A percentile compares a stretch with the other conserved stretches of the same genome.
These are phyloP conservation scores for Triops cancriformis DNA, from an alignment of 1,140 invertebrate genomes.

Conservation along the genomic window DNA sequence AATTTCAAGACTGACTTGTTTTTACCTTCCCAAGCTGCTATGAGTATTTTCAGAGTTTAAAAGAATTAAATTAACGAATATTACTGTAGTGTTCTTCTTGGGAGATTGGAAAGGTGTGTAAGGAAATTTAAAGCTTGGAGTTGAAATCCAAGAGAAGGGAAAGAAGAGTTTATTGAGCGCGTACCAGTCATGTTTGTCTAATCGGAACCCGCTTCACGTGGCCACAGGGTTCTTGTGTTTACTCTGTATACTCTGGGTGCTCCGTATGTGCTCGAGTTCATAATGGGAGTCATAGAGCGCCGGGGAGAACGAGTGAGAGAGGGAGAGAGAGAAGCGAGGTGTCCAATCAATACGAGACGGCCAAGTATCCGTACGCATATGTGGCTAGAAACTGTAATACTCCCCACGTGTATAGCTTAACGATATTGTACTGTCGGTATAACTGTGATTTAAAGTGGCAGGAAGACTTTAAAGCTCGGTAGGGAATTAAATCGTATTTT, in stretches of 20 bases:
- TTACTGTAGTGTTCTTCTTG: not conserved
- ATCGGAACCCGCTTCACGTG: not conserved
- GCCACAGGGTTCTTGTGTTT: not conserved
- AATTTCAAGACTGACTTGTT: no score
- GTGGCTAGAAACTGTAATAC: not conserved
- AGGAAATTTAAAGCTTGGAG: not conserved
- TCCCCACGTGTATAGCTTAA: no score
- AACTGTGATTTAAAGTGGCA: no score
- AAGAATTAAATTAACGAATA: no score
- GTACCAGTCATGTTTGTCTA: not conserved
- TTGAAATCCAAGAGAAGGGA: no score
- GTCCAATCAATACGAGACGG: slow-evolving; percentile 2
- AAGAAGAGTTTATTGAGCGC: not conserved
- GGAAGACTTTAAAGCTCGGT: no score
- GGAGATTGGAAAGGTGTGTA: not conserved
- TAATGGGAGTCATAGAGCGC: not conserved
- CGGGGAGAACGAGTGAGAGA: no score
- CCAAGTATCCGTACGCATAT: not conserved
- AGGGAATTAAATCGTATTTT: no score
- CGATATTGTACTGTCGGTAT: no score
- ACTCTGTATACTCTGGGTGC: not conserved
- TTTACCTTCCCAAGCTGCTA: not conserved
- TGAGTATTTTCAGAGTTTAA: no score
- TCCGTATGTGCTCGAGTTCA: not conserved
- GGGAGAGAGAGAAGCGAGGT: no score